Evolutionary conservation across 2,113 vertebrate genomes (phyloP).

Genomic region (Calypte anna): DNA sequence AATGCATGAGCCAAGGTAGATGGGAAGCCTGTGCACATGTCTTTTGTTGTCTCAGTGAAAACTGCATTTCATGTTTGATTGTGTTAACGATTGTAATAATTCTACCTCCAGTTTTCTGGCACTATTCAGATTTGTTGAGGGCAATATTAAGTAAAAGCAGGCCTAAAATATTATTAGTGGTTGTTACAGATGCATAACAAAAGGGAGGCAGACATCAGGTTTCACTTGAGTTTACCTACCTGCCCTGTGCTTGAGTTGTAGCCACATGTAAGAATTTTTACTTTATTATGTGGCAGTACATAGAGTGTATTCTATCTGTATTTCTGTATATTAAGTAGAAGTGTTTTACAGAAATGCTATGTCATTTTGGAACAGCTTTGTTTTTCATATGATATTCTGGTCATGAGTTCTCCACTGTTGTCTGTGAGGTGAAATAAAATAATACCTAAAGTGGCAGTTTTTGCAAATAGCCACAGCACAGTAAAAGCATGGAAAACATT

Average conservation of each 20-base stretch:
- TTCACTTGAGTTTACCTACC: not conserved
- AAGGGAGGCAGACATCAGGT: not conserved
- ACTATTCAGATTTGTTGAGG: not conserved
- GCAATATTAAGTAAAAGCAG: not conserved
- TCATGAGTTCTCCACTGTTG: not conserved
- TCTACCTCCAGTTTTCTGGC: not conserved
- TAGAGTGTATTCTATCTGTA: not conserved
- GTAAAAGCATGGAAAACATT: not conserved
- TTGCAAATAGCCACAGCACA: not conserved
- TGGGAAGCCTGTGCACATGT: not conserved
- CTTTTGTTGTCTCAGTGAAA: not conserved
- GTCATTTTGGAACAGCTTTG: not conserved
- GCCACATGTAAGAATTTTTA: not conserved
- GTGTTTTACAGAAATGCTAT: not conserved
- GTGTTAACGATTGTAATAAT: not conserved
- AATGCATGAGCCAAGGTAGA: not conserved
- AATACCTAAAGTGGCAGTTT: not conserved
- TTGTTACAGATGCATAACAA: rapidly evolving
- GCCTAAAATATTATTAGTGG: not conserved
- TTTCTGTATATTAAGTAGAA: not conserved
- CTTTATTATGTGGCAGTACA: not conserved
- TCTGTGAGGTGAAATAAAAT: not conserved
- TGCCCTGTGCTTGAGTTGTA: not conserved
- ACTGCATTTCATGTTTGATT: not conserved
- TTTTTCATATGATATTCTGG: not conserved